Conservation (phyloP, 1,140 invertebrate species). For the Lepidurus arcticus region DNA sequence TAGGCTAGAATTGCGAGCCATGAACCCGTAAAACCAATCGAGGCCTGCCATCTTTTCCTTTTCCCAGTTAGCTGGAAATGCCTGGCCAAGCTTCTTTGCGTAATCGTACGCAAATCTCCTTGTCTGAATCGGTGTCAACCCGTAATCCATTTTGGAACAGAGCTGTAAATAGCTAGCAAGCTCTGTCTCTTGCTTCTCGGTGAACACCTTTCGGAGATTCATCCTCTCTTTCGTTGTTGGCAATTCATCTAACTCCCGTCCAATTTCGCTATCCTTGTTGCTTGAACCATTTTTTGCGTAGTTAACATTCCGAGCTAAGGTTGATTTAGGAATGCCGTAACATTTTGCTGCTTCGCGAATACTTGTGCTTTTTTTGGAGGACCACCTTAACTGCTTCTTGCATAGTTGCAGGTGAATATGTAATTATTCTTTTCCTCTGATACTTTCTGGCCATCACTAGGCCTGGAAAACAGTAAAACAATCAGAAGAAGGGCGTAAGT, state of each 20-base stretch:
- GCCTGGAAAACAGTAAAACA: too few species aligned
- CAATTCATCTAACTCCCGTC: not conserved
- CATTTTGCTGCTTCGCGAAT: too few species aligned
- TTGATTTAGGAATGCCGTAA: too few species aligned
- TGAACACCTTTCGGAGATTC: slow-evolving; percentile 5
- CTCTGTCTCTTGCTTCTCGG: slow-evolving; percentile 24
- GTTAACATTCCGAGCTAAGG: too few species aligned
- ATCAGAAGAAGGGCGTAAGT: too few species aligned
- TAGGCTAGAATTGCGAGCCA: slow-evolving; percentile 43
- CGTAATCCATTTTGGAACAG: not conserved
- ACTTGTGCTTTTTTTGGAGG: too few species aligned
- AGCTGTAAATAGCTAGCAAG: slow-evolving; percentile 26
- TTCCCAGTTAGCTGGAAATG: slow-evolving; percentile 40
- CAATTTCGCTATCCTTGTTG: too few species aligned
- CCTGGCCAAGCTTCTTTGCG: not conserved
- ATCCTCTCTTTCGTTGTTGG: not conserved
- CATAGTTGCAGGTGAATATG: too few species aligned
- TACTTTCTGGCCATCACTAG: too few species aligned
- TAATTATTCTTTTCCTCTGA: too few species aligned
- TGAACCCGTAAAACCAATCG: slow-evolving; percentile 45
- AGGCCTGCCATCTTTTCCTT: slow-evolving; percentile 41
- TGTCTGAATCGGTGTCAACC: slow-evolving; percentile 10
- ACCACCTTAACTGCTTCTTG: too few species aligned
- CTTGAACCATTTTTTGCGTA: too few species aligned
- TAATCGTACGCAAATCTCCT: slow-evolving; percentile 12